These are phyloP conservation scores for Phasianus colchicus DNA, from an alignment of 2,113 vertebrate species.

Conservation along the genomic window DNA sequence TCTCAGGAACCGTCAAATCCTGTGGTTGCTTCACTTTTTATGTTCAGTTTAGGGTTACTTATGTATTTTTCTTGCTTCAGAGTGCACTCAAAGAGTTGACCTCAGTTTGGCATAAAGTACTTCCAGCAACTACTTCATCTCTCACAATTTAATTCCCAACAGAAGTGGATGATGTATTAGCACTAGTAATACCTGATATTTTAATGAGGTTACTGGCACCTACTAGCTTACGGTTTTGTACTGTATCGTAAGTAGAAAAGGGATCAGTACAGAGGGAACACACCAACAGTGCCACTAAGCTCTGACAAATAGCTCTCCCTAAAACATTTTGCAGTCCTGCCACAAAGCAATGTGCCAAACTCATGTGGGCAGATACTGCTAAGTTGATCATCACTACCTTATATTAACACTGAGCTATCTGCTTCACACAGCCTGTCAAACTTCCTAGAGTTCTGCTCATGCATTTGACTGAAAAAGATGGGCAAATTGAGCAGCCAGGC, in stretches of 20 bases:
- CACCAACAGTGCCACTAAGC: neutral
- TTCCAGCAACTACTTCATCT: neutral
- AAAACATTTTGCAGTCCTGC: neutral
- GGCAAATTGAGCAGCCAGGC: neutral
- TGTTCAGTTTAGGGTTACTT: neutral
- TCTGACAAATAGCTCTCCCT: neutral
- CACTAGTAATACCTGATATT: neutral
- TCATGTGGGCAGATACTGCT: neutral
- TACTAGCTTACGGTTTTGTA: neutral
- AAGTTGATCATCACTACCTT: neutral
- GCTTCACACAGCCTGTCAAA: neutral
- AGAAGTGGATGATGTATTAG: neutral
- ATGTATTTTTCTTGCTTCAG: neutral
- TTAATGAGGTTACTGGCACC: neutral
- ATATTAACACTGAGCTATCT: neutral
- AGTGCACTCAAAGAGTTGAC: neutral
- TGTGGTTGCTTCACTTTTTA: neutral
- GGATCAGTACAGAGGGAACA: neutral
- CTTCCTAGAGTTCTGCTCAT: neutral
- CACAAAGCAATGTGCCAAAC: neutral
- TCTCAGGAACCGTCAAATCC: neutral
- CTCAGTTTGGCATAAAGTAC: neutral
- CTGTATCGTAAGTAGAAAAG: neutral
- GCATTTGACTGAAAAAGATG: neutral
- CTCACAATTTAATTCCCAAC: neutral